phyloP scores from a whole-genome alignment of 2,797 vertebrate genomes.

The Lemur catta region DNA sequence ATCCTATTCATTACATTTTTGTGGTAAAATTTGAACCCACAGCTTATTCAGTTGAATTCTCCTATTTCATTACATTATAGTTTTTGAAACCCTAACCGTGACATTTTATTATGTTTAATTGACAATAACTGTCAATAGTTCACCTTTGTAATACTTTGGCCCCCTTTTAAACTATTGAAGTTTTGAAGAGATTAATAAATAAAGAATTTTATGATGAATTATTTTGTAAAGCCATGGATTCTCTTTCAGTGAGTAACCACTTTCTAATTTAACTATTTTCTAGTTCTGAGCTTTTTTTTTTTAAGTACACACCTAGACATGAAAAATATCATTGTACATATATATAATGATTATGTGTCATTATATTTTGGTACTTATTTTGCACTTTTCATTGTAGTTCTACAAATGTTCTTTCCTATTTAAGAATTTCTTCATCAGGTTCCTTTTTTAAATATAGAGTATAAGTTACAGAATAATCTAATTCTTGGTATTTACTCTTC shows the following conservation, averaged over 20 bases:
- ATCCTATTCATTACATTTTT: not conserved
- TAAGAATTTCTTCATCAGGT: not conserved
- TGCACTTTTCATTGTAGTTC: not conserved
- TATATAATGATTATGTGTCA: not conserved
- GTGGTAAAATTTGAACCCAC: not conserved
- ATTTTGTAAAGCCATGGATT: not conserved
- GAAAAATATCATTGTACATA: not conserved
- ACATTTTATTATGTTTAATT: not conserved
- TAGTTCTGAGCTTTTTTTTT: not conserved
- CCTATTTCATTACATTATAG: not conserved
- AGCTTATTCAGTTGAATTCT: not conserved
- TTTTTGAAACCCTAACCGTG: not conserved
- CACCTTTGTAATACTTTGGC: not conserved
- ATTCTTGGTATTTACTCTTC: not conserved
- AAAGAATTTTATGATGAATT: not conserved
- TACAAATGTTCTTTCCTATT: not conserved
- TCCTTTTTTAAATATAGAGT: not conserved
- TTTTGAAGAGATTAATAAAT: not conserved
- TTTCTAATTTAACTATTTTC: conserved; percentile 5
- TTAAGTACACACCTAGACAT: not conserved
- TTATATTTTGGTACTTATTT: not conserved
- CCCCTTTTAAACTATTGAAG: not conserved
- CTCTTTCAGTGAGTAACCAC: not conserved
- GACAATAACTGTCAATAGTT: not conserved
- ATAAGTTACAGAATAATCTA: not conserved